Evolutionary conservation across 2,113 vertebrate species (phyloP), one percentile per base, ranked within the genome.

Genomic region (Psophia crepitans): DNA sequence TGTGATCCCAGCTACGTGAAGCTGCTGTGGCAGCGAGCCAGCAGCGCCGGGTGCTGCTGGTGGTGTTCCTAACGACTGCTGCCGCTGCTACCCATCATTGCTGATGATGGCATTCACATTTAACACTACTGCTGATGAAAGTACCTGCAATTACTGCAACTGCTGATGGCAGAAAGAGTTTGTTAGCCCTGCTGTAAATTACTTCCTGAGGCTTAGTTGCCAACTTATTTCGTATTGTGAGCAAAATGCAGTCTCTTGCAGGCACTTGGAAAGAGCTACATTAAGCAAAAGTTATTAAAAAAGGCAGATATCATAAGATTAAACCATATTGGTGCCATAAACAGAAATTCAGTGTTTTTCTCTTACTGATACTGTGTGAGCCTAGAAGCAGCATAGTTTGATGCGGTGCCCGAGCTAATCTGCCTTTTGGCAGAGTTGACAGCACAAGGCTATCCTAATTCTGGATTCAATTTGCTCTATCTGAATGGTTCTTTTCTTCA

Each of bases 131-230:
- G 96, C 91, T 97, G 95, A 93, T 95, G 68, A 89, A 96, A 96
- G 89, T 96, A 96, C 95, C 96, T 97, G 91, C 94, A 96, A 96
- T 97, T 96, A 96, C 94, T 89, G 37, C 96, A 93, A 92, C 64
- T 93, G 94, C 96, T 95, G 90, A 96, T 95, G 86, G 86, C 89
- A 96, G 83, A 88, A 61, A 66, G 92, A 91, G 83, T 96, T 93
- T 92, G 93, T 70, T 89, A 92, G 91, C 54, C 73, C 39, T 37
- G 86, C 80, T 93, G 86, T 84, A 96, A 96, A 95, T 96, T 95
- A 43, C 64, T 92, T 97, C 91, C 93, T 63, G 79, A 86, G 73
- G 93, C 51, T 90, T 83, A 57, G 90, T 74, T 93, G 83, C 83
- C 86, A 95, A 81, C 27, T 96, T 95, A 63, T 92, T 90, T 87